A percentile compares a stretch with the other conserved stretches of the same genome.
Conservation (phyloP, 2,888 invertebrate genomes). For the Drosophila buzzatii region DNA sequence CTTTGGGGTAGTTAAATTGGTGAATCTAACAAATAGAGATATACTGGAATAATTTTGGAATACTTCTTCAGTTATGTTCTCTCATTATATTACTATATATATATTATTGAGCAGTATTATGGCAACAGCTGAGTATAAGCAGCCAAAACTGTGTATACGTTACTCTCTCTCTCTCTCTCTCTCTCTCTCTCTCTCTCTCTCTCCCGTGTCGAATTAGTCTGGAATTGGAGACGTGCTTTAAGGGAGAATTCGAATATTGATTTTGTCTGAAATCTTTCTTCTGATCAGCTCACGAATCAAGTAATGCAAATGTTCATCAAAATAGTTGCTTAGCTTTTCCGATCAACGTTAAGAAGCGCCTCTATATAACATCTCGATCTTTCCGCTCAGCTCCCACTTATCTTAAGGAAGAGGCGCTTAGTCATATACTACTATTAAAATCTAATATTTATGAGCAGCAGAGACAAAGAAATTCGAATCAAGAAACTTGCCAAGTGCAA, state of each 20-base stretch:
- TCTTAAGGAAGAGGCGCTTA: background rate
- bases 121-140: background rate
- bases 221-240: background rate
- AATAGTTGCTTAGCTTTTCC: background rate
- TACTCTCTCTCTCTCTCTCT: background rate
- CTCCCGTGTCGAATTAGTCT: background rate
- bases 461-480: constrained; percentile 11
- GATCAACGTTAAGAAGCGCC: too few relatives aligned
- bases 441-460: constrained; percentile 61
- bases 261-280: background rate
- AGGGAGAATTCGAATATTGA: accelerated
- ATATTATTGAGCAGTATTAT: background rate
- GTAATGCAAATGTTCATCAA: too few relatives aligned
- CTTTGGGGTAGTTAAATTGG: background rate
- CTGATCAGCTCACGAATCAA: background rate
- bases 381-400: background rate
- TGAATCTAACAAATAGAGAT: too few relatives aligned
- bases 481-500: constrained; percentile 21
- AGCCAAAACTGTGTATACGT: background rate
- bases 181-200: background rate
- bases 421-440: constrained; percentile 25
- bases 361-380: background rate
- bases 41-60: background rate
- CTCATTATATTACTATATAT: background rate
- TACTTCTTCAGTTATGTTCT: background rate